phyloP scores from a whole-genome alignment of 2,113 vertebrate genomes.

The Cephalopholis sonnerati region DNA sequence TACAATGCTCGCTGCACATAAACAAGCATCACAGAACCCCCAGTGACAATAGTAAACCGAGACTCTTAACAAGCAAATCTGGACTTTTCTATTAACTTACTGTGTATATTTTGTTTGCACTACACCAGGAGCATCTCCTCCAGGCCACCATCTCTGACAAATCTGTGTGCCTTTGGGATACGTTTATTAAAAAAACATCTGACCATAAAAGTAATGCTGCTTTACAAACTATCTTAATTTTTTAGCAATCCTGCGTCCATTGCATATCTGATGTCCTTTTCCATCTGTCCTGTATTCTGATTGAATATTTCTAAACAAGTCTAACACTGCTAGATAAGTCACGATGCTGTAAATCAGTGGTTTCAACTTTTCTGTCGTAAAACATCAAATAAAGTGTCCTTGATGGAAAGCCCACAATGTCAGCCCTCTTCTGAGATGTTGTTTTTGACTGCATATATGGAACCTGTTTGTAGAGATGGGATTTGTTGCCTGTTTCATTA shows the following conservation, averaged over 20 bases:
- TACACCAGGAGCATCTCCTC: neutral
- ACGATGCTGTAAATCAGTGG: neutral
- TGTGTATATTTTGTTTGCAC: slow-evolving; percentile 26
- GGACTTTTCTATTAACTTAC: neutral
- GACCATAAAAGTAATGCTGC: neutral
- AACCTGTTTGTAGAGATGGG: neutral
- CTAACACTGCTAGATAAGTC: neutral
- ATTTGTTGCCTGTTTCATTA: neutral
- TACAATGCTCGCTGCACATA: neutral
- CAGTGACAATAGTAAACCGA: neutral
- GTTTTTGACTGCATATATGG: neutral
- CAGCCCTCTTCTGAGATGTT: neutral
- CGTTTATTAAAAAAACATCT: neutral
- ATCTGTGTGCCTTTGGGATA: neutral
- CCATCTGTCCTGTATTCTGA: neutral
- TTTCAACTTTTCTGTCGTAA: slow-evolving; percentile 1
- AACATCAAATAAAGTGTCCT: slow-evolving; percentile 38
- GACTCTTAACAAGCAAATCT: neutral
- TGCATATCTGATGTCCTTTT: neutral
- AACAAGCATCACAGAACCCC: neutral
- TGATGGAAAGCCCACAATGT: slow-evolving; percentile 8
- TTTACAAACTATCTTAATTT: neutral
- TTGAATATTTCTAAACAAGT: slow-evolving; percentile 22
- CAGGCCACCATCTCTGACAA: neutral
- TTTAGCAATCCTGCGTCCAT: neutral